Evolutionary conservation across 2,797 vertebrate species (phyloP), one percentile per base, ranked within the genome.

Genomic region (Esox masquinongy): DNA sequence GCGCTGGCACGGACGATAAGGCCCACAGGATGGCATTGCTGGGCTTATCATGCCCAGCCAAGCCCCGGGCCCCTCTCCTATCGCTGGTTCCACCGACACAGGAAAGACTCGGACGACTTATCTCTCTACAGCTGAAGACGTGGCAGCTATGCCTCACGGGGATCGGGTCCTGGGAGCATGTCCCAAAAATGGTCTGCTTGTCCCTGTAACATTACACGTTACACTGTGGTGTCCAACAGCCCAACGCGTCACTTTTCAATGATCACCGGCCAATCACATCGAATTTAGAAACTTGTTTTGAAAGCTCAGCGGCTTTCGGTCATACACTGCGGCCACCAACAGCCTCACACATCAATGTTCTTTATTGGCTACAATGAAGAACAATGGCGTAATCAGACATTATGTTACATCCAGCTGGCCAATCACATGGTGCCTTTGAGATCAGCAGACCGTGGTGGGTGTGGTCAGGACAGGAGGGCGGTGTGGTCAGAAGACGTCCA

Each of bases 21-120:
- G 51, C 53, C 70, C 70, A 59, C 31, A 72, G 34, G 53, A 59
- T 72, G 31, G 70, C 70, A 72, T n/a, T 31, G 51, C 19, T n/a
- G 70, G 34, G 29, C 71, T 73, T 73, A 73, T 73, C 71, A 43
- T 9, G 53, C 19, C 6, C 3, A 7, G 34, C 53, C 71, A 72
- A 24, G 71, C 71, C 29, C 8, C 5, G 22, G 12, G 19, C 71
- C 56, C 71, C 31, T 1, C 19, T 73, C n/a, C 53, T 39, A 73
- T 59, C 71, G n/a, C 19, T 24, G 34, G 51, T 6, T 34, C 34
- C 71, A 24, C 53, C 39, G 53, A 36, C 71, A 61, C 7, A 53
- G 56, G 53, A 73, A 61, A 72, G 70, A 59, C 70, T 36, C 51
- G 22, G 36, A 16, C 53, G n/a, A 34, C 34, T 73, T 61, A 61